Conservation (phyloP, 2,888 invertebrate genomes). For the Agrotis ipsilon region DNA sequence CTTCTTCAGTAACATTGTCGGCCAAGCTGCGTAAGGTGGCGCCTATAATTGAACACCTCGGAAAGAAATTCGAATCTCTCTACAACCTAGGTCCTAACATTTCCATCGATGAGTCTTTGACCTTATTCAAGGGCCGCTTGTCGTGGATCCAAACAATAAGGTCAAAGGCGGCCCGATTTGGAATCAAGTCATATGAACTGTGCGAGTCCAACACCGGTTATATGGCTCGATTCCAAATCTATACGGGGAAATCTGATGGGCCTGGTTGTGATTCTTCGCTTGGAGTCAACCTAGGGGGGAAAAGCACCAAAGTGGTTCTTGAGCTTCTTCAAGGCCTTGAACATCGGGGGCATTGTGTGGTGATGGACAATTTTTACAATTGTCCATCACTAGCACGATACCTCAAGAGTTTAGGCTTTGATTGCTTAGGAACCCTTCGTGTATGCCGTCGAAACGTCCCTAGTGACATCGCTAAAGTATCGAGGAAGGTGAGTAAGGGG, state of each 20-base stretch:
- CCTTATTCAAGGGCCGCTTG: slow-evolving; percentile 57
- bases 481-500: neutral
- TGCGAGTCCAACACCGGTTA: too few relatives aligned
- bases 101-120: slow-evolving; percentile 59
- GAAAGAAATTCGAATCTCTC: slow-evolving; percentile 29
- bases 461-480: neutral
- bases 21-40: slow-evolving; percentile 14
- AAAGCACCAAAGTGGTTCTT: slow-evolving; percentile 18
- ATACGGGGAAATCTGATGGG: too few relatives aligned
- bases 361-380: neutral
- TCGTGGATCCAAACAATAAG: slow-evolving; percentile 55
- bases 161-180: too few relatives aligned
- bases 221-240: too few relatives aligned
- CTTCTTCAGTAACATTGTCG: slow-evolving; percentile 11
- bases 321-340: slow-evolving; percentile 48
- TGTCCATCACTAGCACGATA: neutral
- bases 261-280: neutral
- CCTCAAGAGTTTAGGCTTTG: neutral
- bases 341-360: slow-evolving; percentile 32
- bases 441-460: neutral
- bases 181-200: too few relatives aligned
- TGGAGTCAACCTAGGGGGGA: slow-evolving; percentile 12
- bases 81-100: slow-evolving; percentile 29
- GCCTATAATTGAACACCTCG: slow-evolving; percentile 42
- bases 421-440: neutral